Evolutionary conservation across 2,888 invertebrate species (phyloP).

Genomic region (Mellilla xanthometata): DNA sequence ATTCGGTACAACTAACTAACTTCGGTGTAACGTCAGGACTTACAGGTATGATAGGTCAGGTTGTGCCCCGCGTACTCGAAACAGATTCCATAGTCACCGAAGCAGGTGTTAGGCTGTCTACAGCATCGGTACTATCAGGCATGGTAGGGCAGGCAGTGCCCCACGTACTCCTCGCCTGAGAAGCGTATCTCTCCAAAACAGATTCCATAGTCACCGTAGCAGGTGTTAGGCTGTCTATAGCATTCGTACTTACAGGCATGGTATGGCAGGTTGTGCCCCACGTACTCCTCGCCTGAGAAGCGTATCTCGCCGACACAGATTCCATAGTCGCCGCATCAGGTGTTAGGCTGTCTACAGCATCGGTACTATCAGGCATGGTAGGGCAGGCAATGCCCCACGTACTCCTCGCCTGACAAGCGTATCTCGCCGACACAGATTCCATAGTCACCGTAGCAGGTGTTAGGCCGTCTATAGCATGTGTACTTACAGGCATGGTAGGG

Average conservation of each 20-base stretch:
- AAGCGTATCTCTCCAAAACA: slow-evolving; percentile 96
- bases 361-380: slow-evolving; percentile 79
- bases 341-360: too few relatives aligned
- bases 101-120: too few relatives aligned
- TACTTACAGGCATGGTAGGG: slow-evolving; percentile 83
- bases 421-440: slow-evolving; percentile 96
- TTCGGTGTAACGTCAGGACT: too few relatives aligned
- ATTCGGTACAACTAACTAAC: too few relatives aligned
- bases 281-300: slow-evolving; percentile 92
- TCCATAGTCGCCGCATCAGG: slow-evolving; percentile 96
- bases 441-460: slow-evolving; percentile 96
- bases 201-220: too few relatives aligned
- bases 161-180: slow-evolving; percentile 91
- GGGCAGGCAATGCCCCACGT: slow-evolving; percentile 91
- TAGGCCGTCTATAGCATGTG: too few relatives aligned
- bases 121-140: too few relatives aligned
- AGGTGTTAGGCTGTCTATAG: too few relatives aligned
- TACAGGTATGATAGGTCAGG: too few relatives aligned
- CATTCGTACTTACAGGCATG: slow-evolving; percentile 57
- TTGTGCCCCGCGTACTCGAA: too few relatives aligned
- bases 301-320: slow-evolving; percentile 95
- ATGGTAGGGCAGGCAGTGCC: too few relatives aligned
- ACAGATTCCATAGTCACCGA: too few relatives aligned
- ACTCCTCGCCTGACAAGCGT: slow-evolving; percentile 91
- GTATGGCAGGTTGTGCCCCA: slow-evolving; percentile 92